Evolutionary conservation across 2,113 vertebrate genomes (phyloP).

Genomic region (Micromys minutus): DNA sequence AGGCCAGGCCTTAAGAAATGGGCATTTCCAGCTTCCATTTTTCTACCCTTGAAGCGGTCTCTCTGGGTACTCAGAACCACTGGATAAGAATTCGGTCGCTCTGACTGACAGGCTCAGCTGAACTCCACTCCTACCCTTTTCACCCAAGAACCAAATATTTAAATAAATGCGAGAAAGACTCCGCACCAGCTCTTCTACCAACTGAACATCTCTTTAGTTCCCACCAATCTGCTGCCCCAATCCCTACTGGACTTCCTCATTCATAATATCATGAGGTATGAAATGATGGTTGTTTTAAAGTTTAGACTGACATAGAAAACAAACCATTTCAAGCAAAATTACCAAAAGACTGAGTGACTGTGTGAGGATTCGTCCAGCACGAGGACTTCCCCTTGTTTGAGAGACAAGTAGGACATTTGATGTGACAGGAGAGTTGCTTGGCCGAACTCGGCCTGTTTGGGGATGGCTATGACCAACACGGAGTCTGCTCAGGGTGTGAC

Average conservation of each 20-base stretch:
- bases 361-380: not conserved
- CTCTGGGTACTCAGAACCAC: not conserved
- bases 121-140: not conserved
- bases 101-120: not conserved
- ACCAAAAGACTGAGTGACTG: not conserved
- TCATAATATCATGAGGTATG: not conserved
- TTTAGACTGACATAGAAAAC: not conserved
- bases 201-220: not conserved
- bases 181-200: not conserved
- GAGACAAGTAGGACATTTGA: not conserved
- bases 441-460: not conserved
- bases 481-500: not conserved
- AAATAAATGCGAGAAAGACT: not conserved
- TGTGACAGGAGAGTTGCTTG: not conserved
- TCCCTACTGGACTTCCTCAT: not conserved
- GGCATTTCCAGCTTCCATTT: not conserved
- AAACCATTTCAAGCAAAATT: slow-evolving; percentile 11
- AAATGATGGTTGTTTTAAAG: not conserved
- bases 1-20: not conserved
- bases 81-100: not conserved
- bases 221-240: not conserved
- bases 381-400: not conserved
- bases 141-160: not conserved
- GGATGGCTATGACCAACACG: not conserved
- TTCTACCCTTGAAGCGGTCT: not conserved